These are phyloP conservation scores for Melanotaenia trifasciata DNA, from an alignment of 2,797 vertebrate species.

Conservation along the genomic window DNA sequence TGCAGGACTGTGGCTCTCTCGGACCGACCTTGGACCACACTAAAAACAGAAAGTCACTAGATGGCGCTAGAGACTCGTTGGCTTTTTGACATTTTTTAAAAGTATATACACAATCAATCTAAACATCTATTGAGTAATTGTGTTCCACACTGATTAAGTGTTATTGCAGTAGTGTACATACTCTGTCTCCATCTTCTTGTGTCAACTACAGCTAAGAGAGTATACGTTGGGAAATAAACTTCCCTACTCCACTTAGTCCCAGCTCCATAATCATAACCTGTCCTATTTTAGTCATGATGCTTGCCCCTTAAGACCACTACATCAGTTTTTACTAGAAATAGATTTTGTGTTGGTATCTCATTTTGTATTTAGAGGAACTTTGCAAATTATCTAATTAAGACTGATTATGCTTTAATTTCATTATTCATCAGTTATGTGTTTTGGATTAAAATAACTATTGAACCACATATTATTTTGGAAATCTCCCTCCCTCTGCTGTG, in stretches of 20 bases:
- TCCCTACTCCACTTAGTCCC: background rate
- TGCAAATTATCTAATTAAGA: background rate
- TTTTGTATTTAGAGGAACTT: background rate
- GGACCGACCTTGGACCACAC: background rate
- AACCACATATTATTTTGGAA: background rate
- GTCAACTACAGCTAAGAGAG: conserved; percentile 7
- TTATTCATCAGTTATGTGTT: background rate
- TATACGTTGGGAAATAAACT: background rate
- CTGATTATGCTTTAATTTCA: background rate
- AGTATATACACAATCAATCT: background rate
- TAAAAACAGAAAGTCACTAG: conserved; percentile 18
- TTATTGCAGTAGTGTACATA: background rate
- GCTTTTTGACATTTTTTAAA: background rate
- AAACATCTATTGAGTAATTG: background rate
- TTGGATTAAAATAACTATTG: background rate
- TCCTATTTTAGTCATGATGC: background rate
- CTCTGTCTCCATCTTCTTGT: conserved; percentile 3
- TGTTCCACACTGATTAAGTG: background rate
- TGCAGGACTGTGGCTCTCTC: too few species aligned
- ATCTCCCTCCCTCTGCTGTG: background rate
- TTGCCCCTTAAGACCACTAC: background rate
- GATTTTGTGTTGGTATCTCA: background rate
- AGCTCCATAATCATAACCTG: background rate
- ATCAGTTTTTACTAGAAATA: background rate
- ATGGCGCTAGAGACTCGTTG: conserved; percentile 40